Conservation (phyloP, 2,797 vertebrate species). For the Crax fasciolata region DNA sequence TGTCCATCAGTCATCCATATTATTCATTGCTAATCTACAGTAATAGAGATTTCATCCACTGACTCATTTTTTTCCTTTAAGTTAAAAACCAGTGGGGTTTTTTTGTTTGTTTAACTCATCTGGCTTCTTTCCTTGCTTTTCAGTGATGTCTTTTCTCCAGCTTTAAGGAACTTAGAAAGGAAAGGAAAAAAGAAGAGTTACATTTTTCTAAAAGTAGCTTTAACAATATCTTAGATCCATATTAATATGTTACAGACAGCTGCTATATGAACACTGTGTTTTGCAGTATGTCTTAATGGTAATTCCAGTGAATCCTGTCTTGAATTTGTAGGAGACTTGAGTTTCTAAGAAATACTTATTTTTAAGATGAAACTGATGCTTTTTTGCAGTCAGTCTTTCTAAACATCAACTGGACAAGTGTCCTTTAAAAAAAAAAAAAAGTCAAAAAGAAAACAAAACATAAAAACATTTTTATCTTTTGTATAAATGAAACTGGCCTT, state of each 20-base stretch:
- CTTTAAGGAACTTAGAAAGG: neutral
- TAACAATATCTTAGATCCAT: neutral
- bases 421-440: neutral
- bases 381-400: neutral
- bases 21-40: neutral
- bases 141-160: neutral
- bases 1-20: neutral
- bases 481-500: neutral
- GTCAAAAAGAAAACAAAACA: neutral
- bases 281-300: neutral
- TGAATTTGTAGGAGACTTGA: neutral
- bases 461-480: neutral
- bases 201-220: neutral
- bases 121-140: neutral
- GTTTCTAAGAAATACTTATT: neutral
- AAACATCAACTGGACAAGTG: neutral
- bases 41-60: neutral
- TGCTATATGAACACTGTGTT: neutral
- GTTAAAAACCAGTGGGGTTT: neutral
- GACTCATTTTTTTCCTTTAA: neutral
- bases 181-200: neutral
- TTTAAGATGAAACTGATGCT: neutral
- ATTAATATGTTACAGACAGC: neutral
- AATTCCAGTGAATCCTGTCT: neutral
- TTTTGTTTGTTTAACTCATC: accelerated